These are phyloP conservation scores for Scaptodrosophila latifasciaeformis DNA, from an alignment of 2,888 invertebrate genomes.

Conservation along the genomic window DNA sequence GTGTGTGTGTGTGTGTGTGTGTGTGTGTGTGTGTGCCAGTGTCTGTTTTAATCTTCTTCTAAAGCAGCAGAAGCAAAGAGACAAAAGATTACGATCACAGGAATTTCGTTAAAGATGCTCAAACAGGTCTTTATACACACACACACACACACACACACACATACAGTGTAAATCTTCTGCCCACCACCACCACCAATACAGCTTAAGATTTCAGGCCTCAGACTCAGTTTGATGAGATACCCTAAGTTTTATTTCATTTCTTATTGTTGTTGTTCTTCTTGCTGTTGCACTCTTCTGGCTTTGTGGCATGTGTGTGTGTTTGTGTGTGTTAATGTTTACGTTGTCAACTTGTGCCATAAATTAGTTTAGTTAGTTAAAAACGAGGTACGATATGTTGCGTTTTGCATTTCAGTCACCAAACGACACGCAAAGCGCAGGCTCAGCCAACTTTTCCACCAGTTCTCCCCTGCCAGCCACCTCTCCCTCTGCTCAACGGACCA, in stretches of 20 bases:
- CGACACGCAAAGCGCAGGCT: constrained; percentile 44
- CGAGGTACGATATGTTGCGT: constrained; percentile 60
- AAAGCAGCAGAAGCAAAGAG: constrained; percentile 57
- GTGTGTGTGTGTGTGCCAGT: constrained; percentile 19
- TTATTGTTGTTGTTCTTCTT: constrained; percentile 7
- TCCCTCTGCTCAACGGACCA: constrained; percentile 3
- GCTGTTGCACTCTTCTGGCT: constrained; percentile 18
- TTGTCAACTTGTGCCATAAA: constrained; percentile 73
- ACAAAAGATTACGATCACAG: constrained; percentile 69
- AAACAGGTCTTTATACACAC: constrained; percentile 57
- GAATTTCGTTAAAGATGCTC: constrained; percentile 69
- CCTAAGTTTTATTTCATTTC: constrained; percentile 13
- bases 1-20: constrained; percentile 14
- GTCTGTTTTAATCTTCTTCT: constrained; percentile 65
- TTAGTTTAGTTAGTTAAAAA: constrained; percentile 65
- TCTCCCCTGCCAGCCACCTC: not conserved
- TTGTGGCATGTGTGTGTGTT: constrained; percentile 20
- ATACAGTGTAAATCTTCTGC: too few species aligned
- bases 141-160: not conserved
- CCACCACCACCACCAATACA: too few species aligned
- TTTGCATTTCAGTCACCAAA: constrained; percentile 50
- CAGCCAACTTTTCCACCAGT: not conserved
- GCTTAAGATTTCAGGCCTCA: too few species aligned
- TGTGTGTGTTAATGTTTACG: constrained; percentile 68
- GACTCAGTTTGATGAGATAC: constrained; percentile 8